Conservation (phyloP, 2,888 invertebrate species). For the Agriotes lineatus region DNA sequence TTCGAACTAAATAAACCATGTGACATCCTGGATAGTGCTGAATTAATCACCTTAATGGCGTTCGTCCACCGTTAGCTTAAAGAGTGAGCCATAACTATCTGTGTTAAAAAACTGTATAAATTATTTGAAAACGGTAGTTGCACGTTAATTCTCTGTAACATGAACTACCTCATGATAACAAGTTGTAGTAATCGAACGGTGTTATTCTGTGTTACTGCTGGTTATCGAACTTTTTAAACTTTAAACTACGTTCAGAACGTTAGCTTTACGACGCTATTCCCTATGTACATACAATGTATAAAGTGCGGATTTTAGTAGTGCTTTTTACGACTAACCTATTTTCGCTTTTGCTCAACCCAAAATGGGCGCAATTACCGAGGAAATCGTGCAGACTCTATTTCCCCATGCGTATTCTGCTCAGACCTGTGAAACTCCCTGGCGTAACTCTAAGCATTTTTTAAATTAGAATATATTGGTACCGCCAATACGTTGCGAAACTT, state of each 20-base stretch:
- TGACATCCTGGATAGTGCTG: conserved; percentile 28
- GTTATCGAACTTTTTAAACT: background rate
- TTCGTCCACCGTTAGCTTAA: conserved; percentile 19
- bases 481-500: no score
- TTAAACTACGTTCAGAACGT: background rate
- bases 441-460: no score
- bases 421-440: no score
- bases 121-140: no score
- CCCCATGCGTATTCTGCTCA: no score
- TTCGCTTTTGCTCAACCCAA: conserved; percentile 4
- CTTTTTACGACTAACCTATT: conserved; percentile 22
- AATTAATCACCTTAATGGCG: conserved; percentile 34
- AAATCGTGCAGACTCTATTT: no score
- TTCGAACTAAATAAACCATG: conserved; percentile 35
- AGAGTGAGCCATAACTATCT: conserved; percentile 15
- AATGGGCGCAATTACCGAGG: background rate
- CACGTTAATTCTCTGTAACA: no score
- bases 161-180: no score
- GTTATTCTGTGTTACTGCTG: no score
- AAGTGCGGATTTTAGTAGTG: conserved; percentile 19
- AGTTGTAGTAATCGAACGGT: no score
- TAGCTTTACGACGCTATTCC: background rate
- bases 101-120: conserved; percentile 19
- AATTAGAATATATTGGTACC: no score
- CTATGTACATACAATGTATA: conserved; percentile 2